Evolutionary conservation across 2,888 invertebrate species (phyloP).

Genomic region (Pollenia griseotomentosa): DNA sequence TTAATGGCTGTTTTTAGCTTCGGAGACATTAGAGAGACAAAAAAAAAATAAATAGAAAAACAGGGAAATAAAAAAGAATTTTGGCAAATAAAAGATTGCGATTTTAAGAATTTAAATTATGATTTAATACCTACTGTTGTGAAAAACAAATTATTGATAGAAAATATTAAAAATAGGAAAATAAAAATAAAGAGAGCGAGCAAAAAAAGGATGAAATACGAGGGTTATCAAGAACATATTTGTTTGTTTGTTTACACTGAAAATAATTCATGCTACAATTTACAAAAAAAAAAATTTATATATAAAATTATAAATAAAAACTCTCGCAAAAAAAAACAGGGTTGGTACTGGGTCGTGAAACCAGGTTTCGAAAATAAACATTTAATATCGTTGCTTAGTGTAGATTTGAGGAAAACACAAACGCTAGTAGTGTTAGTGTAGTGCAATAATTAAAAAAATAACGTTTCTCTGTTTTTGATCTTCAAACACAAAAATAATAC

Average conservation of each 20-base stretch:
- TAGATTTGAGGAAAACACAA: no score
- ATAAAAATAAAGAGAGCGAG: background rate
- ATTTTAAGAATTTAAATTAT: conserved; percentile 52
- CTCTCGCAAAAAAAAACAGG: no score
- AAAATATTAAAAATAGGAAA: background rate
- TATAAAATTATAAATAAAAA: no score
- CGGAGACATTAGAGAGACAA: conserved; percentile 56
- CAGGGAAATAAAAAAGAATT: conserved; percentile 1
- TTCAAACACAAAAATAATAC: no score
- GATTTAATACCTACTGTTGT: conserved; percentile 40
- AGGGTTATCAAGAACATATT: background rate
- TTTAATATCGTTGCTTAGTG: no score
- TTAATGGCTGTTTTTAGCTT: conserved; percentile 29
- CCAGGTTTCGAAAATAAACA: no score
- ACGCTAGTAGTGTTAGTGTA: no score
- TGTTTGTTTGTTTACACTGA: background rate
- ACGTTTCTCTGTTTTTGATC: no score
- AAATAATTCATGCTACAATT: no score
- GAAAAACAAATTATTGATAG: background rate
- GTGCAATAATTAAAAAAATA: no score
- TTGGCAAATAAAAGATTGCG: conserved; percentile 18
- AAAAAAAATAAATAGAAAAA: background rate
- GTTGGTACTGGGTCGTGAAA: no score
- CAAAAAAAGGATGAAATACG: background rate
- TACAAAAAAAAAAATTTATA: no score